Percentiles rank a stretch among this genome's conserved stretches.
Evolutionary conservation across 2,888 invertebrate genomes (phyloP).

Genomic region (Polyommatus icarus): DNA sequence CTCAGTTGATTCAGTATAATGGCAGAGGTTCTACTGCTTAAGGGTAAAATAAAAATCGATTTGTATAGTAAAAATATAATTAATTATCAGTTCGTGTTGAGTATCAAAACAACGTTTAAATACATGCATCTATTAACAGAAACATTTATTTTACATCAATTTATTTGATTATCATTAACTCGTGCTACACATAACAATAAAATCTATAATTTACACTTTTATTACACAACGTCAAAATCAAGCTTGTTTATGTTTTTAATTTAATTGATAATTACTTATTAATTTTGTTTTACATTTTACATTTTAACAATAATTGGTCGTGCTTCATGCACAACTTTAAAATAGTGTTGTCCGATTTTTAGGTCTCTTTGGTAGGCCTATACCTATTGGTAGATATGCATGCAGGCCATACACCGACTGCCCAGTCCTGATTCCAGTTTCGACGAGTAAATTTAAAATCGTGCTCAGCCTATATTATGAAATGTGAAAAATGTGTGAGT

Average conservation of each 20-base stretch:
- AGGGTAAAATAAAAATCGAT: neutral
- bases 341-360: too few relatives aligned
- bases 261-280: too few relatives aligned
- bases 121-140: conserved; percentile 57
- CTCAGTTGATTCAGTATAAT: too few relatives aligned
- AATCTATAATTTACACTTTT: conserved; percentile 12
- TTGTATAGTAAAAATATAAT: conserved; percentile 63
- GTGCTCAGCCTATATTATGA: too few relatives aligned
- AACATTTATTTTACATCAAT: conserved; percentile 30
- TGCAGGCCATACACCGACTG: too few relatives aligned
- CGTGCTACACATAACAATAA: conserved; percentile 4
- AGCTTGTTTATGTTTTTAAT: neutral
- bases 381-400: too few relatives aligned
- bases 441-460: too few relatives aligned
- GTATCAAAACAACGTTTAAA: conserved; percentile 74
- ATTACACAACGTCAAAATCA: neutral
- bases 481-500: too few relatives aligned
- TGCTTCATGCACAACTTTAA: too few relatives aligned
- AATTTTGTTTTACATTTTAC: neutral
- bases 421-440: too few relatives aligned
- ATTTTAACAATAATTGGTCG: neutral
- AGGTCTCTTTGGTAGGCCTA: too few relatives aligned
- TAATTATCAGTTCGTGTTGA: conserved; percentile 79
- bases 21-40: too few relatives aligned
- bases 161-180: neutral